Percentiles rank a stretch among this genome's conserved stretches.
Evolutionary conservation across 1,140 invertebrate species (phyloP).

Genomic region (Drosophila oshimai): DNA sequence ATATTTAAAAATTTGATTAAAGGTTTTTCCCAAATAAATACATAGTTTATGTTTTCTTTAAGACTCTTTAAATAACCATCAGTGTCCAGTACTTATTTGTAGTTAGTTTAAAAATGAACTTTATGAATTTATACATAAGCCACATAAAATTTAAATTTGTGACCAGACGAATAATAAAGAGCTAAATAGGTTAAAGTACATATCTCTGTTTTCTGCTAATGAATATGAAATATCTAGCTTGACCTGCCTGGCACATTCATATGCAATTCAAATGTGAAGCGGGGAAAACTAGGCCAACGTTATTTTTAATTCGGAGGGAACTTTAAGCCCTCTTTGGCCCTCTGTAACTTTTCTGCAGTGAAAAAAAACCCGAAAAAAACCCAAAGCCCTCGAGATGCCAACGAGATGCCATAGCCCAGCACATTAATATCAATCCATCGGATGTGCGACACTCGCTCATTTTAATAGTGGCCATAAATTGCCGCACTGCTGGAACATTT

Average conservation of each 20-base stretch:
- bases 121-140: no score
- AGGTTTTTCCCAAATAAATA: no score
- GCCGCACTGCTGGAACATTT: not conserved
- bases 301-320: not conserved
- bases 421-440: conserved; percentile 19
- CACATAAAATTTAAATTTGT: no score
- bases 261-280: conserved; percentile 28
- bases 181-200: no score
- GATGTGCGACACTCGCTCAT: conserved; percentile 12
- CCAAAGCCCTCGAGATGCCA: not conserved
- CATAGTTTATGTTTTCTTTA: no score
- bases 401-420: not conserved
- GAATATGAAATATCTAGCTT: conserved; percentile 12
- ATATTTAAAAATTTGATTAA: no score
- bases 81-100: no score
- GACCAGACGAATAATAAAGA: not conserved
- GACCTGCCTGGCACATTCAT: conserved; percentile 19
- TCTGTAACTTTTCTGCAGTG: not conserved
- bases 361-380: not conserved
- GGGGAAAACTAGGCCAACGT: conserved; percentile 15
- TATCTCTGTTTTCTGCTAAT: not conserved
- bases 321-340: not conserved
- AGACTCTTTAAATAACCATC: no score
- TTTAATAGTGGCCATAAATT: conserved; percentile 37
- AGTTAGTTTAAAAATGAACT: no score